Conservation (phyloP, 2,888 invertebrate genomes). For the Philereme transversata region DNA sequence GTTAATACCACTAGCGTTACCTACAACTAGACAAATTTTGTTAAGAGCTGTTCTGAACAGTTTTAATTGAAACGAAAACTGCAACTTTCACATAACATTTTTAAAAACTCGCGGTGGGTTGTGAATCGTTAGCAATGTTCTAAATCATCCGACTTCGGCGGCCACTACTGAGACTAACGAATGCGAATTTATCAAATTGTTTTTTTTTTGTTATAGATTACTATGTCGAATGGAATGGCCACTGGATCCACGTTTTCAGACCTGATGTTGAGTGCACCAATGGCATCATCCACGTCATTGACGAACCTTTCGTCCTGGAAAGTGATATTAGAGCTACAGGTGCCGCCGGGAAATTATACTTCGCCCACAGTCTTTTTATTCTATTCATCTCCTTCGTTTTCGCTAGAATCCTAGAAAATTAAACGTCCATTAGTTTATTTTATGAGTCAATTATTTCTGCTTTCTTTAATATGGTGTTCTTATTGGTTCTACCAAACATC, state of each 20-base stretch:
- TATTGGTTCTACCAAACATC: constrained; percentile 12
- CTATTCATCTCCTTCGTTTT: constrained; percentile 59
- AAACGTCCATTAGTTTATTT: constrained; percentile 42
- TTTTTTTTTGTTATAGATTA: constrained; percentile 85
- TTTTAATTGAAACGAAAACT: too few species aligned
- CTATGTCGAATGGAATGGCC: constrained; percentile 93
- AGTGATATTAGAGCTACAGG: constrained; percentile 91
- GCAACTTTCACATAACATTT: too few species aligned
- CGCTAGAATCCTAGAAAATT: constrained; percentile 63
- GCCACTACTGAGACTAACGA: not conserved
- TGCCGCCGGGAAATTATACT: constrained; percentile 57
- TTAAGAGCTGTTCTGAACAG: too few species aligned
- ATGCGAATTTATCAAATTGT: not conserved
- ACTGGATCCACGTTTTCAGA: constrained; percentile 92
- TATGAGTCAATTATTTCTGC: constrained; percentile 43
- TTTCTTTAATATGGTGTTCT: constrained; percentile 25
- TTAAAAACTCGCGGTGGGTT: too few species aligned
- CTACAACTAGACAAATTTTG: too few species aligned
- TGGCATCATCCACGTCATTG: constrained; percentile 97
- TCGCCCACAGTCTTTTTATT: constrained; percentile 50
- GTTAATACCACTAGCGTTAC: too few species aligned
- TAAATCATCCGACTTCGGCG: too few species aligned
- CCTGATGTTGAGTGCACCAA: constrained; percentile 98
- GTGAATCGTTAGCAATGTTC: too few species aligned
- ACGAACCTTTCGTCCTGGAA: constrained; percentile 92